Percentiles rank a stretch among this genome's conserved stretches.
Evolutionary conservation across 2,797 vertebrate species (phyloP).

Genomic region (Pithecia hirsuta): DNA sequence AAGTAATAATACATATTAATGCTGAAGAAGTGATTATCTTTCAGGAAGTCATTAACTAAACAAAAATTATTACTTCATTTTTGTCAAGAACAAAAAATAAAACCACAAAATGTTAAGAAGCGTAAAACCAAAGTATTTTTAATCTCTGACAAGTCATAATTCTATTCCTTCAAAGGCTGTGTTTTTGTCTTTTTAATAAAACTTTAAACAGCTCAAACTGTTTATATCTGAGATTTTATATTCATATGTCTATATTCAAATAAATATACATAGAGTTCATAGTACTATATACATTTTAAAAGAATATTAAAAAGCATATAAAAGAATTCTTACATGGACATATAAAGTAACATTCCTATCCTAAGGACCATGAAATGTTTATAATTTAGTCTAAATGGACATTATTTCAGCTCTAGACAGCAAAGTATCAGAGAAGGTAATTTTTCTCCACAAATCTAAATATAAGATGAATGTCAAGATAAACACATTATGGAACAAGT

Average conservation of each 20-base stretch:
- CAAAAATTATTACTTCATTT: neutral
- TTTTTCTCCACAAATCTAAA: neutral
- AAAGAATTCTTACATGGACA: neutral
- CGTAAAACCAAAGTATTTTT: neutral
- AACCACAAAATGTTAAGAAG: neutral
- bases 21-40: neutral
- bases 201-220: neutral
- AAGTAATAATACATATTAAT: neutral
- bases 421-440: neutral
- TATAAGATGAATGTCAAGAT: neutral
- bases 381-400: neutral
- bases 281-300: neutral
- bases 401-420: neutral
- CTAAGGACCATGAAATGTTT: neutral
- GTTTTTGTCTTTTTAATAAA: neutral
- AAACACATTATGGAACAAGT: neutral
- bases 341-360: neutral
- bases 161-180: neutral
- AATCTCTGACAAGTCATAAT: neutral
- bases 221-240: neutral
- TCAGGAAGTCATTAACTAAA: neutral
- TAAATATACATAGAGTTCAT: neutral
- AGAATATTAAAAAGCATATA: neutral
- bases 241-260: neutral
- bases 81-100: slow-evolving; percentile 19